Base-by-base conservation (phyloP, 2,797 vertebrate genomes). In the Peromyscus melanophrys region DNA sequence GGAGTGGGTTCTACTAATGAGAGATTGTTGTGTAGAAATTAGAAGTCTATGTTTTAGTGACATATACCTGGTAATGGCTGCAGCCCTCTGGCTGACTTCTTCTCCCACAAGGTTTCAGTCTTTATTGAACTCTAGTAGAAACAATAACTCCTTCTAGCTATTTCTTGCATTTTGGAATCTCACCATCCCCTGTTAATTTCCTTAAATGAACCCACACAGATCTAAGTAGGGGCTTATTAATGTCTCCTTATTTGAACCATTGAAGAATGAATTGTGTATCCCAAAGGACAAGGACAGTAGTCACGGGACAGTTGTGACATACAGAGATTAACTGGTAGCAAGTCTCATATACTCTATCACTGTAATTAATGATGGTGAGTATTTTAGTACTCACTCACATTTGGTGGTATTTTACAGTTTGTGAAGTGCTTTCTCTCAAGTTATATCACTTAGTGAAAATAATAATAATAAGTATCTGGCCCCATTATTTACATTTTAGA, bases 401-500 rank as follows among this genome's bases (percentile, higher is more conserved):
- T 84, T 82, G 29, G 84, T 90, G 80, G 23, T 31, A 90, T n/a
- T 93, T 95, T 21, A 80, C 0, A 11, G 40, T 49, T 96, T 89
- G 61, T 89, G 43, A 95, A 89, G 40, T 59, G 23, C 55, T 82
- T 95, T 91, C 69, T 52, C 37, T 2, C 69, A 93, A 83, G 14
- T 81, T 89, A 37, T 76, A 84, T 80, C 37, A 85, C 90, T 81
- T 88, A 90, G 76, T 93, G 46, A 84, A 94, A 81, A 93, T 63
- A 97, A 92, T 89, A 92, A 84, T 27, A 59, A 13, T n/a, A 61
- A 93, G n/a, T 77, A 78, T 25, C n/a, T 94, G 8, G 31, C 67
- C 13, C 4, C 29, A 43, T 96, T 90, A 95, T 86, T 92, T 87
- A 69, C n/a, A 57, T 40, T 95, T 88, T 59, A 83, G 77, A 80